Conservation (phyloP, 2,888 invertebrate genomes). For the Apamea anceps region DNA sequence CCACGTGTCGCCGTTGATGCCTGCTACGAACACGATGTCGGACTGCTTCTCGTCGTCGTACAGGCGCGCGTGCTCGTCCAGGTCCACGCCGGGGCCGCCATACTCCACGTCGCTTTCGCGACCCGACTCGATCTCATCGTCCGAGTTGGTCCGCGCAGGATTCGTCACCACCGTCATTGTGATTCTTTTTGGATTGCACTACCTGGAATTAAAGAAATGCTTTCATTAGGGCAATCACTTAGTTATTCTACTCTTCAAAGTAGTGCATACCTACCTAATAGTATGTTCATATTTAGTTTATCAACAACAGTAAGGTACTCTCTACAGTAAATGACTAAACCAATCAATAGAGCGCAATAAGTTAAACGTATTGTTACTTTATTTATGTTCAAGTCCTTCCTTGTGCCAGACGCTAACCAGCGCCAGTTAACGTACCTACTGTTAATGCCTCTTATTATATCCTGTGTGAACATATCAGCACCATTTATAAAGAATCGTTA, state of each 20-base stretch:
- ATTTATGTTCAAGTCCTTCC: slow-evolving; percentile 67
- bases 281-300: background rate
- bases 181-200: slow-evolving; percentile 63
- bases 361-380: slow-evolving; percentile 33
- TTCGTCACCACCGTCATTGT: slow-evolving; percentile 88
- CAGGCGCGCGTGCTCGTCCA: slow-evolving; percentile 80
- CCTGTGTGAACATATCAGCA: slow-evolving; percentile 80
- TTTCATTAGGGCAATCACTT: slow-evolving; percentile 18
- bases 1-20: slow-evolving; percentile 91
- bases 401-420: slow-evolving; percentile 77
- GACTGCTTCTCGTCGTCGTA: slow-evolving; percentile 90
- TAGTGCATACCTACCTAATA: background rate
- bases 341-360: slow-evolving; percentile 29
- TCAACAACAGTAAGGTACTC: background rate
- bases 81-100: slow-evolving; percentile 65
- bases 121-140: slow-evolving; percentile 78
- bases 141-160: slow-evolving; percentile 80
- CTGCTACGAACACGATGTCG: slow-evolving; percentile 92
- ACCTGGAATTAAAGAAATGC: slow-evolving; percentile 75
- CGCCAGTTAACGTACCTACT: slow-evolving; percentile 62
- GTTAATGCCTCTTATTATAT: slow-evolving; percentile 82
- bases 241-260: background rate
- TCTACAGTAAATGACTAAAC: background rate
- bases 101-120: slow-evolving; percentile 62
- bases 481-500: slow-evolving; percentile 86